Evolutionary conservation across 2,888 invertebrate genomes (phyloP).

Genomic region (Troides aeacus): DNA sequence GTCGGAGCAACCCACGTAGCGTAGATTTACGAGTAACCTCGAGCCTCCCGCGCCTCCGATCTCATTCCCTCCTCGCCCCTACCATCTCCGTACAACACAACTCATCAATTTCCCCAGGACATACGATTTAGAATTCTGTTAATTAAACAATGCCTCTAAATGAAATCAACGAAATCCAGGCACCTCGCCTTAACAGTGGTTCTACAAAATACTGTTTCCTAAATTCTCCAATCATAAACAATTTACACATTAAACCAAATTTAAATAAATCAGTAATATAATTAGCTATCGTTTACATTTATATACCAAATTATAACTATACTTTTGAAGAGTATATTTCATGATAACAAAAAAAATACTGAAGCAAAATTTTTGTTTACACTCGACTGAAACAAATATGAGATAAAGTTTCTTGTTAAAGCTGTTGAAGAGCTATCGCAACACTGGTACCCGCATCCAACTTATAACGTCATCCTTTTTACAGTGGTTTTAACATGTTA

Average conservation of each 20-base stretch:
- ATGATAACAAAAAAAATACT: too few species aligned
- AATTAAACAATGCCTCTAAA: constrained; percentile 74
- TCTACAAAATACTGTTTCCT: constrained; percentile 7
- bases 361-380: too few species aligned
- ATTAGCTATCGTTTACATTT: too few species aligned
- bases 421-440: too few species aligned
- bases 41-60: constrained; percentile 27
- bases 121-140: constrained; percentile 67
- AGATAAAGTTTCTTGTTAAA: too few species aligned
- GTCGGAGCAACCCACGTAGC: constrained; percentile 55
- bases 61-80: constrained; percentile 33
- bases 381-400: too few species aligned
- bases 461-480: too few species aligned
- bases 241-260: neutral
- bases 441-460: too few species aligned
- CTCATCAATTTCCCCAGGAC: constrained; percentile 74
- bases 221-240: neutral
- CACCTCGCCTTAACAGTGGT: constrained; percentile 30
- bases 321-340: too few species aligned
- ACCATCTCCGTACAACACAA: constrained; percentile 52
- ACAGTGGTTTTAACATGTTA: too few species aligned
- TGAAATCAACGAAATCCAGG: constrained; percentile 52
- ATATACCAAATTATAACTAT: too few species aligned
- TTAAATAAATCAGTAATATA: too few species aligned
- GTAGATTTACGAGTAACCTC: constrained; percentile 66